A percentile compares a stretch with the other conserved stretches of the same genome.
phyloP scores from a whole-genome alignment of 64 coral and sea anemone species.

The Porites lutea region DNA sequence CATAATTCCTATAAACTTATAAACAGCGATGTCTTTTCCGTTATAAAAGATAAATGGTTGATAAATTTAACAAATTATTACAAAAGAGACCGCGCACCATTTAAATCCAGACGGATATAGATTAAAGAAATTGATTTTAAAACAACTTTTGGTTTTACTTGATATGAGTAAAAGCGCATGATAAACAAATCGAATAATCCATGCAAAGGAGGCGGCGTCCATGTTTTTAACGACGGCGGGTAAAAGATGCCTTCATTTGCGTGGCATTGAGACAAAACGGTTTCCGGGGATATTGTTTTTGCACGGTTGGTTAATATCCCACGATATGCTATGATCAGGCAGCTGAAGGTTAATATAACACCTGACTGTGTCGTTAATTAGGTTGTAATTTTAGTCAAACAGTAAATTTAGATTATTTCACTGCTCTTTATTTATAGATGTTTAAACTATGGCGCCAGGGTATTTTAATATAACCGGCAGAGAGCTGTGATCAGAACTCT shows the following conservation, averaged over 20 bases:
- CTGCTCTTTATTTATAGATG: not conserved
- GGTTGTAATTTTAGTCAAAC: constrained; percentile 7
- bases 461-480: not conserved
- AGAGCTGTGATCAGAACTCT: too few relatives aligned
- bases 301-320: constrained; percentile 18
- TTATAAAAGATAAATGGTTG: too few relatives aligned
- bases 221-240: not conserved
- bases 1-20: too few relatives aligned
- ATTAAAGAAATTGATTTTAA: too few relatives aligned
- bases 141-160: too few relatives aligned
- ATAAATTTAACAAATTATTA: too few relatives aligned
- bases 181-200: not conserved
- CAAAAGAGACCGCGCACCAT: too few relatives aligned
- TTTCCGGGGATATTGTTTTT: not conserved
- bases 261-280: not conserved
- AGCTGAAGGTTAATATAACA: not conserved
- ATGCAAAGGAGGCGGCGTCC: not conserved
- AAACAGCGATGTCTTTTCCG: too few relatives aligned
- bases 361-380: not conserved
- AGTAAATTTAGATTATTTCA: constrained; percentile 11
- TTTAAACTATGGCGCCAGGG: not conserved
- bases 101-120: too few relatives aligned
- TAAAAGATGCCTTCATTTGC: not conserved
- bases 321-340: not conserved
- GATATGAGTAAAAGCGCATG: too few relatives aligned